Evolutionary conservation across 1,140 invertebrate species (phyloP).

Genomic region (Dryas iulia): DNA sequence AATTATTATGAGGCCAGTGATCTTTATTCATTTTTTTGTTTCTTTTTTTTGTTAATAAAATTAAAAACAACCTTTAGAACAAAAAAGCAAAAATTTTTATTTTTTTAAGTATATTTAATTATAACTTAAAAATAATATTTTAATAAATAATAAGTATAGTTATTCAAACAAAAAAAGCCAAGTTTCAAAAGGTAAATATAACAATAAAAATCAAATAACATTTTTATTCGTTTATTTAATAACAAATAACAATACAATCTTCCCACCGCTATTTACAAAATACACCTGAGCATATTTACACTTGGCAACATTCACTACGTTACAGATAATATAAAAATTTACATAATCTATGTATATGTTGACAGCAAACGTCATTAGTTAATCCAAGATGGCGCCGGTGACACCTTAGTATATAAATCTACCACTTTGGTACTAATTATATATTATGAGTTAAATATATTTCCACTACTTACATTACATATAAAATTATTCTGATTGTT

Average conservation of each 20-base stretch:
- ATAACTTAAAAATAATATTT: no score
- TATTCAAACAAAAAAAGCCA: neutral
- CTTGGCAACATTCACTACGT: neutral
- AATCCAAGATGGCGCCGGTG: neutral
- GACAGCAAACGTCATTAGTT: neutral
- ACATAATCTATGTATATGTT: neutral
- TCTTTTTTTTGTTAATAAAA: no score
- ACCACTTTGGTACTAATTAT: neutral
- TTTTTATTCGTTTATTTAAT: slow-evolving; percentile 33
- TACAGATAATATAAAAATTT: neutral
- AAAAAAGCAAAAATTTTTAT: no score
- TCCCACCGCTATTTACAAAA: slow-evolving; percentile 31
- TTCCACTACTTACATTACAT: neutral
- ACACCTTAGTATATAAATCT: neutral
- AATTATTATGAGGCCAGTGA: no score
- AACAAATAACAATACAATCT: slow-evolving; percentile 38
- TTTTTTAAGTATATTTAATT: no score
- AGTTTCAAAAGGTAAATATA: neutral
- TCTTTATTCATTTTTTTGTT: no score
- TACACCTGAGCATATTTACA: slow-evolving; percentile 24
- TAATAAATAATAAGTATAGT: no score
- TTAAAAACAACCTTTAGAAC: no score
- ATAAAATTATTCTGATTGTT: neutral
- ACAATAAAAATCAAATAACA: slow-evolving; percentile 17
- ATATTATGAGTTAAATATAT: neutral